phyloP scores from a whole-genome alignment of 2,888 invertebrate species.

The Xestia ashworthii region DNA sequence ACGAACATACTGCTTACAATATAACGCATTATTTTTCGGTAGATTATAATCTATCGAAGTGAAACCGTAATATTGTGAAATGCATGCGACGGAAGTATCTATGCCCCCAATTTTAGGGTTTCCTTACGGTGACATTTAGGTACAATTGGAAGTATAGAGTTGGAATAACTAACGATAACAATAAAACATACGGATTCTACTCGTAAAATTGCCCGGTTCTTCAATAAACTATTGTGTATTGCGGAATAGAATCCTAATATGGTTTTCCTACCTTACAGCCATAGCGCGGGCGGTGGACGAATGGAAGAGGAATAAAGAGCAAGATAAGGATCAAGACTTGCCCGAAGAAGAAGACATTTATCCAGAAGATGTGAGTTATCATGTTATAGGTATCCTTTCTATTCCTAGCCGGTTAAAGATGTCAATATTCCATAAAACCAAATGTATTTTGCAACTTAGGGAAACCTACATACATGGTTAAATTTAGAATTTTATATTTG shows the following conservation, averaged over 20 bases:
- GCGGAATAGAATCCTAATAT: neutral
- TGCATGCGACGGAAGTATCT: no score
- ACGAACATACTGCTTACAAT: no score
- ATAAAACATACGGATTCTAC: neutral
- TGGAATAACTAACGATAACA: no score
- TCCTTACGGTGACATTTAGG: no score
- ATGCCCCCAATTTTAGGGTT: no score
- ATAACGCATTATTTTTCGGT: no score
- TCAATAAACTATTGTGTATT: neutral
- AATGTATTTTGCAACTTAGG: neutral
- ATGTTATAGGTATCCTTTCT: neutral
- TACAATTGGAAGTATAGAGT: no score
- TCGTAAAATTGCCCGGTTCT: neutral
- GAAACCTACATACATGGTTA: neutral
- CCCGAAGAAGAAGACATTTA: constrained; percentile 94
- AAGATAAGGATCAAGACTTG: constrained; percentile 90
- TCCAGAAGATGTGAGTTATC: constrained; percentile 88
- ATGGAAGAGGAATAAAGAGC: constrained; percentile 93
- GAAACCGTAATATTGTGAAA: no score
- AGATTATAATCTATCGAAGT: no score
- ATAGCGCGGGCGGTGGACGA: constrained; percentile 91
- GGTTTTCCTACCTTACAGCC: constrained; percentile 71
- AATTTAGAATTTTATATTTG: neutral
- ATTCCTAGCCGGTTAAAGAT: neutral
- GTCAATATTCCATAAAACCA: neutral